Percentiles rank a stretch among this genome's conserved stretches.
phyloP scores from a whole-genome alignment of 2,888 invertebrate genomes.

The Rhingia campestris region DNA sequence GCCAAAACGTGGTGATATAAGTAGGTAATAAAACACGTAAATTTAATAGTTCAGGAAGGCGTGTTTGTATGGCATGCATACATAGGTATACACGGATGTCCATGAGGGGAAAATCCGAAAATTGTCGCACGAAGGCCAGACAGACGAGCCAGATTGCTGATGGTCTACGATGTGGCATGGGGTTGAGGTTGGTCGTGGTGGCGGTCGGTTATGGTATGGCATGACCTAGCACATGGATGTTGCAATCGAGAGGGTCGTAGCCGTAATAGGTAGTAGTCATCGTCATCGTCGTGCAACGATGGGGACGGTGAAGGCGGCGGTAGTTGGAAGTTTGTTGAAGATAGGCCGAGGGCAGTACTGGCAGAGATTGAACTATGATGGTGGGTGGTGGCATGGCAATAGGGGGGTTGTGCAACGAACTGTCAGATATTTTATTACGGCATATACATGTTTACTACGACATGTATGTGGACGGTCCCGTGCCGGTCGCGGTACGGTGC shows the following conservation, averaged over 20 bases:
- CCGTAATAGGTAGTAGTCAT: neutral
- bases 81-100: conserved; percentile 14
- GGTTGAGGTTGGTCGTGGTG: conserved; percentile 6
- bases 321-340: conserved; percentile 36
- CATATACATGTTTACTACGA: conserved; percentile 67
- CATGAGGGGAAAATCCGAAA: conserved; percentile 56
- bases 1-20: conserved; percentile 71
- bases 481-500: conserved; percentile 52
- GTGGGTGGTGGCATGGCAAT: conserved; percentile 1
- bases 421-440: conserved; percentile 73
- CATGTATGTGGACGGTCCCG: conserved; percentile 43
- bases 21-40: conserved; percentile 74
- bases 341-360: conserved; percentile 46
- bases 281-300: too few relatives aligned
- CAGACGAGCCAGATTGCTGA: conserved; percentile 52
- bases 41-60: conserved; percentile 75
- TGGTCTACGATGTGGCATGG: neutral
- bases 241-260: conserved; percentile 65
- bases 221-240: conserved; percentile 72
- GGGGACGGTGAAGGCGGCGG: neutral
- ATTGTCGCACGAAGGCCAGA: conserved; percentile 73
- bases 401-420: conserved; percentile 38
- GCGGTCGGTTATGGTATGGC: conserved; percentile 44
- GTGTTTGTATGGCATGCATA: conserved; percentile 60
- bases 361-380: conserved; percentile 53